Percentiles rank a stretch among this genome's conserved stretches.
Conservation (phyloP, 2,797 vertebrate genomes). For the Prionace glauca region DNA sequence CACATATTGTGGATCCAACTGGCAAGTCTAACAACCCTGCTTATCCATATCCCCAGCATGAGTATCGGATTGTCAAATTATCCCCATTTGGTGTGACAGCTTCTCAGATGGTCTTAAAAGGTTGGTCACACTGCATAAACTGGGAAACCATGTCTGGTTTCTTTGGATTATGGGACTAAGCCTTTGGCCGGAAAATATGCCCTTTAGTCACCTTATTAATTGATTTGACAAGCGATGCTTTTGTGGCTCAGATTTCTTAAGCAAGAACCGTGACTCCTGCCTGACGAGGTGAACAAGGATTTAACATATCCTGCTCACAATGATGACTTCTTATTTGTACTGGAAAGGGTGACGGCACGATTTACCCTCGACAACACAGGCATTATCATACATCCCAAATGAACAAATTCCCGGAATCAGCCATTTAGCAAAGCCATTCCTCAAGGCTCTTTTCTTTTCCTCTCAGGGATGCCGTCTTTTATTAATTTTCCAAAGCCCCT, state of each 20-base stretch:
- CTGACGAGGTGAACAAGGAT: neutral
- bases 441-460: neutral
- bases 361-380: neutral
- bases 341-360: neutral
- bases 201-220: neutral
- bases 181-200: neutral
- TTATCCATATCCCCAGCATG: neutral
- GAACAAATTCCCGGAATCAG: neutral
- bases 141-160: neutral
- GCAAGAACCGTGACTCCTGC: neutral
- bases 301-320: too few species aligned
- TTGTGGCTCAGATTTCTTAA: neutral
- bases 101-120: neutral
- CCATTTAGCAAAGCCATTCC: neutral
- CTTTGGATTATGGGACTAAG: neutral
- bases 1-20: neutral
- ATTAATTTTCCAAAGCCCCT: neutral
- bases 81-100: neutral
- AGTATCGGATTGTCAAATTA: neutral
- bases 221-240: neutral
- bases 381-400: neutral
- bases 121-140: neutral
- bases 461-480: neutral
- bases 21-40: neutral
- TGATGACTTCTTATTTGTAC: neutral